Conservation (phyloP, 2,113 vertebrate species). For the Gymnarchus niloticus region DNA sequence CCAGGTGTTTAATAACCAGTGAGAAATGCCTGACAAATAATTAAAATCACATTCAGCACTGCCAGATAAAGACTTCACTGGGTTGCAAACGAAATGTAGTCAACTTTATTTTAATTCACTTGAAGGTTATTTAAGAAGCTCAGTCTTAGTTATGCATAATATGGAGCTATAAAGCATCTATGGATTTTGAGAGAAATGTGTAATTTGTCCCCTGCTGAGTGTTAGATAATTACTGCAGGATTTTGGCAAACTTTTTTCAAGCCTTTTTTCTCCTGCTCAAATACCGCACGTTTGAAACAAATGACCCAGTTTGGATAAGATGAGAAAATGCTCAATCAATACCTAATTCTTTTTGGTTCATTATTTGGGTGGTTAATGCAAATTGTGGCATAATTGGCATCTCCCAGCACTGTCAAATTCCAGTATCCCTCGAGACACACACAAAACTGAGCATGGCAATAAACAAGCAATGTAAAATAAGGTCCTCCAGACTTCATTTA, state of each 20-base stretch:
- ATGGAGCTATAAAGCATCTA: conserved; percentile 62
- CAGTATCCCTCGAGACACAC: background rate
- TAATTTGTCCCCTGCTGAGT: conserved; percentile 65
- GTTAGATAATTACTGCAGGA: conserved; percentile 65
- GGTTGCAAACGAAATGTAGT: conserved; percentile 67
- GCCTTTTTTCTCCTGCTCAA: conserved; percentile 44
- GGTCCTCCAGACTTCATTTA: background rate
- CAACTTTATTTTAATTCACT: conserved; percentile 70
- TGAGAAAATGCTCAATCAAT: conserved; percentile 49
- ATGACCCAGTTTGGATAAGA: conserved; percentile 62
- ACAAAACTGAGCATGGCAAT: background rate
- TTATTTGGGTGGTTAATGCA: conserved; percentile 1
- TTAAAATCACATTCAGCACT: conserved; percentile 63
- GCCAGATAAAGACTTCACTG: conserved; percentile 60
- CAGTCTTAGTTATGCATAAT: conserved; percentile 63
- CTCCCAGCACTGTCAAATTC: background rate
- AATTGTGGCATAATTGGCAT: background rate
- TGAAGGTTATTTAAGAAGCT: conserved; percentile 64
- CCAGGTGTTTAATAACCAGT: conserved; percentile 58
- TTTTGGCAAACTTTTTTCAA: conserved; percentile 52
- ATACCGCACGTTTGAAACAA: conserved; percentile 56
- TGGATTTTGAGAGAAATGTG: conserved; percentile 60
- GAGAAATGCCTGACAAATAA: conserved; percentile 55
- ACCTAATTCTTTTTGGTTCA: conserved; percentile 7
- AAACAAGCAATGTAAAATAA: background rate